A percentile compares a stretch with the other conserved stretches of the same genome.
phyloP scores from a whole-genome alignment of 2,113 vertebrate species.

The Pituophis catenifer region DNA sequence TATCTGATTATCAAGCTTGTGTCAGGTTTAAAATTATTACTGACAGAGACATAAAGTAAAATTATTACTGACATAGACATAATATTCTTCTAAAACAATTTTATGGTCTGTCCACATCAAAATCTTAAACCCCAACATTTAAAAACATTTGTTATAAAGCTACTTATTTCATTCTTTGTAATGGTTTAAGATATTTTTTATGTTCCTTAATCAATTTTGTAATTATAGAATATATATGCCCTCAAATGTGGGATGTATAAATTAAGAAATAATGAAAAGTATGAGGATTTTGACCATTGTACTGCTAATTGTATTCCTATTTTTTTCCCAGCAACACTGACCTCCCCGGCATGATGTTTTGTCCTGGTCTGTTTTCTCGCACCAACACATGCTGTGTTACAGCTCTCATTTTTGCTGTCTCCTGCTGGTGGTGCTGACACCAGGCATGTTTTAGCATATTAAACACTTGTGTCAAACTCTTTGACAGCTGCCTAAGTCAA shows the following conservation, averaged over 20 bases:
- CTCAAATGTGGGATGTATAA: background rate
- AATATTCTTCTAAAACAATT: background rate
- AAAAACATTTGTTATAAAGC: background rate
- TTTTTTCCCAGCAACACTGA: background rate
- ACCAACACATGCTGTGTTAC: background rate
- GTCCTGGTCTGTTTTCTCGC: background rate
- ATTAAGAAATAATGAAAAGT: background rate
- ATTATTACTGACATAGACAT: background rate
- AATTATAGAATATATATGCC: background rate
- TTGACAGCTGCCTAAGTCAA: background rate
- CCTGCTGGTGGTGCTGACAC: background rate
- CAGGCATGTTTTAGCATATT: background rate
- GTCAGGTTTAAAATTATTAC: background rate
- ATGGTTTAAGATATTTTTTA: background rate
- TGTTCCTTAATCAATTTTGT: background rate
- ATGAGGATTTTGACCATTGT: background rate
- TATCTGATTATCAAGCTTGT: background rate
- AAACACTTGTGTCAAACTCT: background rate
- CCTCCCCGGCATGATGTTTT: background rate
- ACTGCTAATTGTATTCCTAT: background rate
- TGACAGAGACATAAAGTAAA: no score
- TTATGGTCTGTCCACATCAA: background rate
- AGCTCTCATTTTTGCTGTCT: background rate
- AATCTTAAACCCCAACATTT: background rate
- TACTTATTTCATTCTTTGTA: background rate